These are phyloP conservation scores for Brachionus paranguensis DNA, from an alignment of 1,140 invertebrate species.

Conservation along the genomic window DNA sequence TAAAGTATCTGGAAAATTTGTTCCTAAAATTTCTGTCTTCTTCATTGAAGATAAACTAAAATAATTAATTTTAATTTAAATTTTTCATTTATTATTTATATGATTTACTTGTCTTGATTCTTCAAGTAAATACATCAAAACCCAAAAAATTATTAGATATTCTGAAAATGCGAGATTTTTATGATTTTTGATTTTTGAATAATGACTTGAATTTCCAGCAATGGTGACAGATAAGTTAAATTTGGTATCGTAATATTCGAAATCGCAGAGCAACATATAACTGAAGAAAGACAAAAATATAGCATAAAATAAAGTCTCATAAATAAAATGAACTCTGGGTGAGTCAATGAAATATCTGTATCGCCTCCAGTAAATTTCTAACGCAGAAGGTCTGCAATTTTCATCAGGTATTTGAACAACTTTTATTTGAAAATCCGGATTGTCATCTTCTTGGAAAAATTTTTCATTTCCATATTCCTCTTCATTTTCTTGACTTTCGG, in stretches of 20 bases:
- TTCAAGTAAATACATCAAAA: background rate
- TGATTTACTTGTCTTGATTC: constrained; percentile 17
- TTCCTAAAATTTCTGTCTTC: constrained; percentile 3
- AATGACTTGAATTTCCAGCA: background rate
- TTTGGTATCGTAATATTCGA: background rate
- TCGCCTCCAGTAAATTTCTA: background rate
- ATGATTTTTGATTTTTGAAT: background rate
- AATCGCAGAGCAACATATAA: constrained; percentile 20
- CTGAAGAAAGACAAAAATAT: constrained; percentile 32
- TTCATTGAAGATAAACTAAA: constrained; percentile 23
- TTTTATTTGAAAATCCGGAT: background rate
- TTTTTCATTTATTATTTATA: background rate
- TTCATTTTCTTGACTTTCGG: background rate
- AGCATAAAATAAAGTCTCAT: constrained; percentile 10
- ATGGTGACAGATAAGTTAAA: background rate
- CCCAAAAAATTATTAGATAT: background rate
- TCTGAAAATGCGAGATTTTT: background rate
- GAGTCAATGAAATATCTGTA: constrained; percentile 19
- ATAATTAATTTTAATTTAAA: background rate
- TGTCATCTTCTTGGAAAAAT: background rate
- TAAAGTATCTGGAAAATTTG: constrained; percentile 20
- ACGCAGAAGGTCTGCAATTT: background rate
- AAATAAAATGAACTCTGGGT: constrained; percentile 34
- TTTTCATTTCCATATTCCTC: background rate
- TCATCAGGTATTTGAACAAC: background rate